Base-by-base conservation (phyloP, 2,113 vertebrate species). In the Accipiter cooperii region DNA sequence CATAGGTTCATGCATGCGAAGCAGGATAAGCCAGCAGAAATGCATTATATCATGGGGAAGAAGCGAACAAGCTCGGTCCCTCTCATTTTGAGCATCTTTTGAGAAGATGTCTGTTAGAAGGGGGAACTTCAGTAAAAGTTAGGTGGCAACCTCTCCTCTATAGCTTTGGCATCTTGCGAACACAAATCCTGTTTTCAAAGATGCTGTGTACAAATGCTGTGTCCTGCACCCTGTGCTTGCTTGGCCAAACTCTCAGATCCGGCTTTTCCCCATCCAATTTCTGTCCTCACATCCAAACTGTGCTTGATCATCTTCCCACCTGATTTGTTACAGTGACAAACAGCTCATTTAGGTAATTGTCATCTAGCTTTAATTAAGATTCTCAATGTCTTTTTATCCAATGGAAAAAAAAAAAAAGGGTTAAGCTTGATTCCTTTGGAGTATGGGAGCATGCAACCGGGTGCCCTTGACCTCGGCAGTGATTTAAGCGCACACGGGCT, bases 331-430 rank as follows among this genome's bases (percentile, higher is more conserved):
- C 28, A 54, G 71, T 78, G 66, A 54, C 69, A 95, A 95, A 78
- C 76, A 63, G 33, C 86, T 92, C 51, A 66, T 92, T 86, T 90
- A 83, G 54, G 47, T 81, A 77, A 84, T 95, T 93, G 60, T 68
- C 83, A 84, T 79, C 42, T 66, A 77, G 51, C 52, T 93, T 61
- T 75, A 78, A 93, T 92, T 96, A 92, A 74, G 46, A 70, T 90
- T 93, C 68, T 86, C 4, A 2, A 25, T 84, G 46, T 60, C 33
- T 78, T 93, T 91, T 96, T 77, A 65, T 90, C 69, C 14, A 70
- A 8, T 75, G 26, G 17, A 13, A 18, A 74, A 47, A 40, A 63
- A 36, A 54, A 55, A 87, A 76, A 42, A 6, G 12, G 18, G 31
- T 80, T 83, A 4, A 24, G 83, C 71, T 83, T 90, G 88, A 63